Conservation (phyloP, 2,888 invertebrate species). For the Eristalinus aeneus region DNA sequence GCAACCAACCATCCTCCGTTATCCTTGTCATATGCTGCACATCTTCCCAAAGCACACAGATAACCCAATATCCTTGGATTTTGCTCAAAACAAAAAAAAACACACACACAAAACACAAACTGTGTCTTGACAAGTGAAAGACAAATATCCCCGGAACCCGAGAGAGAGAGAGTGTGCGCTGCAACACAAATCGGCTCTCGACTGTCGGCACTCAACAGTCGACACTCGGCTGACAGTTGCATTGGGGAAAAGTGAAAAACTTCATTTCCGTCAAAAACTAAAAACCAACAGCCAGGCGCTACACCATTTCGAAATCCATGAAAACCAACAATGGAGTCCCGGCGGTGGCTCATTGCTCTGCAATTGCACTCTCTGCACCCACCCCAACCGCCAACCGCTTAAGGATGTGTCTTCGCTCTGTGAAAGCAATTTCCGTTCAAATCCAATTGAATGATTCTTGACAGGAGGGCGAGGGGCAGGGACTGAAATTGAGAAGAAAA, state of each 20-base stretch:
- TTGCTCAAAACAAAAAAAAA: not conserved
- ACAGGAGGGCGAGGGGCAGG: conserved; percentile 10
- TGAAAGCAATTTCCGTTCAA: conserved; percentile 69
- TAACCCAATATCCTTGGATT: conserved; percentile 55
- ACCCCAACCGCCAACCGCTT: conserved; percentile 41
- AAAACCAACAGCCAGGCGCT: conserved; percentile 34
- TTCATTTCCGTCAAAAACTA: conserved; percentile 54
- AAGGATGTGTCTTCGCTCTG: conserved; percentile 43
- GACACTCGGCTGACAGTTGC: not conserved
- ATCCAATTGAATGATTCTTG: conserved; percentile 64
- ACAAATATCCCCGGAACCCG: conserved; percentile 35
- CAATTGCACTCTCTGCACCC: conserved; percentile 8
- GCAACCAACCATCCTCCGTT: conserved; percentile 36
- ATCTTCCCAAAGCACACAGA: conserved; percentile 2
- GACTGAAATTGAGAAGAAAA: not conserved
- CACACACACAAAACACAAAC: conserved; percentile 20
- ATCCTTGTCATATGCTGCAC: conserved; percentile 25
- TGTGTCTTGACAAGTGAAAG: conserved; percentile 48
- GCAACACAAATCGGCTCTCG: not conserved
- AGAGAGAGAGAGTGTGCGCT: too few species aligned
- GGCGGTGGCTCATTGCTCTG: conserved; percentile 27
- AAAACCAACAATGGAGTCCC: not conserved
- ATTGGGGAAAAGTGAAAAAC: conserved; percentile 17
- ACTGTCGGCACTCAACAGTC: conserved; percentile 2
- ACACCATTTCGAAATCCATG: conserved; percentile 32